phyloP scores from a whole-genome alignment of 2,113 vertebrate species.

The Orthonyx spaldingii region DNA sequence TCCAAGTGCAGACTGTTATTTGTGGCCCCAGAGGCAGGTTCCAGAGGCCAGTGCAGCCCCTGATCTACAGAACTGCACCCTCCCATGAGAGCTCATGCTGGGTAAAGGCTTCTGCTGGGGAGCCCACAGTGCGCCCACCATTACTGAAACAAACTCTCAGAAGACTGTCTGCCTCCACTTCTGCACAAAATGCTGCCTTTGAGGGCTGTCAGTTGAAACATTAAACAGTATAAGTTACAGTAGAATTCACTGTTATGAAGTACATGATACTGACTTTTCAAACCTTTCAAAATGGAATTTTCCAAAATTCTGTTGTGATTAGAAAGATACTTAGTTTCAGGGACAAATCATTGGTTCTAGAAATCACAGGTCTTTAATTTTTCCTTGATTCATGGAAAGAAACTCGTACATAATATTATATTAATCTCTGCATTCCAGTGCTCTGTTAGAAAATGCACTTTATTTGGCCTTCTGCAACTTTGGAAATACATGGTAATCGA shows the following conservation, averaged over 20 bases:
- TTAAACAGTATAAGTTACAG: background rate
- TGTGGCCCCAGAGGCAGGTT: background rate
- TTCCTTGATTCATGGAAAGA: background rate
- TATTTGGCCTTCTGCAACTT: background rate
- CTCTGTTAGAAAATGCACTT: background rate
- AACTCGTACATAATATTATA: background rate
- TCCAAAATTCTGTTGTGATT: background rate
- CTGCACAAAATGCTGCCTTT: background rate
- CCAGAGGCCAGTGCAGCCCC: background rate
- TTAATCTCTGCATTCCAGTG: background rate
- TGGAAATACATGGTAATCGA: background rate
- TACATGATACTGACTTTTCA: background rate
- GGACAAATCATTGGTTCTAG: background rate
- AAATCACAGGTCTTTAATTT: background rate
- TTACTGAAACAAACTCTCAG: background rate
- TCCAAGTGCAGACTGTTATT: background rate
- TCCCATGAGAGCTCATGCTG: background rate
- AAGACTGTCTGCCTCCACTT: background rate
- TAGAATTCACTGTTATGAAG: background rate
- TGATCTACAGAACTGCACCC: too few species aligned
- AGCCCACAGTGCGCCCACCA: fast-evolving
- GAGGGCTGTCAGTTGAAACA: background rate
- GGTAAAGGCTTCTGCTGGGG: background rate
- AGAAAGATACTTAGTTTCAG: background rate
- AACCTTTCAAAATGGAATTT: background rate